Conservation (phyloP, 2,113 vertebrate genomes). For the Solea senegalensis region DNA sequence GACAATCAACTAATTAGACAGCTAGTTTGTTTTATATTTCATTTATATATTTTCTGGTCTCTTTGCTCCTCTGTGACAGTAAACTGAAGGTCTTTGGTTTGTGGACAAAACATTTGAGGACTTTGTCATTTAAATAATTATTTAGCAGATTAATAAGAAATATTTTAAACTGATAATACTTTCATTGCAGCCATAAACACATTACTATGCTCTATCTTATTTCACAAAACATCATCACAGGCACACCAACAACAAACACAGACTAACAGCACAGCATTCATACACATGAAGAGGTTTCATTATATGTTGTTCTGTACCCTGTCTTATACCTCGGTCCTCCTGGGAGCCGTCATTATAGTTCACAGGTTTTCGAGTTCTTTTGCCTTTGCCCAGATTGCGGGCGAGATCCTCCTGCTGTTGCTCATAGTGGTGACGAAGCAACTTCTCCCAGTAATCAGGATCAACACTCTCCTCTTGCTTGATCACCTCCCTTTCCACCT, state of each 20-base stretch:
- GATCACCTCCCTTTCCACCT: constrained; percentile 96
- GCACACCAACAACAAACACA: constrained; percentile 64
- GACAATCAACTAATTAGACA: too few relatives aligned
- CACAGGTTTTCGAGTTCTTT: constrained; percentile 97
- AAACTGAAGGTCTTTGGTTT: too few relatives aligned
- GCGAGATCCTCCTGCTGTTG: constrained; percentile 98
- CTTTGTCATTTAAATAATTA: too few relatives aligned
- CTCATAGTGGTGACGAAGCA: constrained; percentile 97
- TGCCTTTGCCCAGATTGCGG: constrained; percentile 97
- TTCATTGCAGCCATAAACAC: neutral
- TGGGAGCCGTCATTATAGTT: constrained; percentile 99
- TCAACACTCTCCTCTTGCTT: constrained; percentile 99
- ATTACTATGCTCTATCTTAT: constrained; percentile 1
- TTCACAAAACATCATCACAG: constrained; percentile 12
- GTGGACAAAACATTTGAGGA: too few relatives aligned
- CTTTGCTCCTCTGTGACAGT: too few relatives aligned
- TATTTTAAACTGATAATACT: too few relatives aligned
- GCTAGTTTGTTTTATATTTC: too few relatives aligned
- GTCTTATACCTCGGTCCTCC: constrained; percentile 96
- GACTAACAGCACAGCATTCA: constrained; percentile 45
- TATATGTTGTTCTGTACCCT: constrained; percentile 80
- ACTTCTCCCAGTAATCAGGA: constrained; percentile 99
- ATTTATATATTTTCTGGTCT: too few relatives aligned
- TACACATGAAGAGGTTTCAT: constrained; percentile 65
- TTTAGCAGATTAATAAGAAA: too few relatives aligned